Evolutionary conservation across 2,888 invertebrate genomes (phyloP).

Genomic region (Pheosia tremula): DNA sequence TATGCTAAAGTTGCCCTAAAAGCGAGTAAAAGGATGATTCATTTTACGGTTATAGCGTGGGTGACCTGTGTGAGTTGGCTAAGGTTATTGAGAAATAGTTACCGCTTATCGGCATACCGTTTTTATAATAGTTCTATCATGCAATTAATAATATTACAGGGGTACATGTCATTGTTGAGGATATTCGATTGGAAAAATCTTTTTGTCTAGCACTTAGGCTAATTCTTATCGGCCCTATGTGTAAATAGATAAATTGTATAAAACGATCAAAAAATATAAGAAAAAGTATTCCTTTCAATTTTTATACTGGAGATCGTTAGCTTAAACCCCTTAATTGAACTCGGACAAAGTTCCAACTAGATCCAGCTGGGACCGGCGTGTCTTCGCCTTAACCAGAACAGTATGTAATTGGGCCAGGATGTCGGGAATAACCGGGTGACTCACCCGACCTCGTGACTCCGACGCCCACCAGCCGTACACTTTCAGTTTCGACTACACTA

Average conservation of each 20-base stretch:
- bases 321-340: neutral
- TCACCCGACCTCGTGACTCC: conserved; percentile 59
- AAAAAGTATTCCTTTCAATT: too few relatives aligned
- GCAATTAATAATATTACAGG: neutral
- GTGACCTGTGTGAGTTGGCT: neutral
- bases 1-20: conserved; percentile 4
- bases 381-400: conserved; percentile 61
- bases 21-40: conserved; percentile 5
- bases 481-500: conserved; percentile 35
- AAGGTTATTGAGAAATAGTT: neutral
- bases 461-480: conserved; percentile 37
- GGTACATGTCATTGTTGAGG: too few relatives aligned
- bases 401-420: conserved; percentile 71
- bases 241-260: too few relatives aligned
- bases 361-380: conserved; percentile 18
- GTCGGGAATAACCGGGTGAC: conserved; percentile 77
- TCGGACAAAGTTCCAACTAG: neutral
- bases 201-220: too few relatives aligned
- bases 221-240: too few relatives aligned
- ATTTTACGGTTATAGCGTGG: conserved; percentile 2
- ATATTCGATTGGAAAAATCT: too few relatives aligned
- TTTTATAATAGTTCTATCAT: neutral
- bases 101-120: neutral
- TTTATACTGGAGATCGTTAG: neutral
- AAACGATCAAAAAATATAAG: too few relatives aligned